These are phyloP conservation scores for Mustelus asterias DNA, from an alignment of 2,113 vertebrate genomes.

Conservation along the genomic window DNA sequence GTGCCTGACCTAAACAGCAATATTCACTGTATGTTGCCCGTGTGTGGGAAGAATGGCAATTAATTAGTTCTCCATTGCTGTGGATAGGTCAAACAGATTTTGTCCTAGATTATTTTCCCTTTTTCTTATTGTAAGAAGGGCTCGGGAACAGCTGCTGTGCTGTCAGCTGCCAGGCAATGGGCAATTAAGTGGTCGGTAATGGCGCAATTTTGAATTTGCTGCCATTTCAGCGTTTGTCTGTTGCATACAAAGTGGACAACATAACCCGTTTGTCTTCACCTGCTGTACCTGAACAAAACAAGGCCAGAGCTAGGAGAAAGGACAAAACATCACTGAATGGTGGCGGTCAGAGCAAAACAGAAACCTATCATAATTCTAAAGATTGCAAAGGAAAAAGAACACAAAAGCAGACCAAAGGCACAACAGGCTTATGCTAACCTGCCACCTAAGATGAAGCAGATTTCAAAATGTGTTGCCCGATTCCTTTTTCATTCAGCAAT, in stretches of 20 bases:
- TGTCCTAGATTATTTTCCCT: neutral
- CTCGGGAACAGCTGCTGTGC: neutral
- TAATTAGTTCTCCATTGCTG: neutral
- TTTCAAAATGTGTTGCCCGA: neutral
- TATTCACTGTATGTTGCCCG: neutral
- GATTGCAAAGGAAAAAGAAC: neutral
- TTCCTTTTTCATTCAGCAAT: neutral
- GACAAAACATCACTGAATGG: neutral
- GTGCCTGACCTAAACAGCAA: neutral
- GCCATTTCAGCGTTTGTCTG: neutral
- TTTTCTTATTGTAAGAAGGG: neutral
- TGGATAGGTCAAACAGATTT: neutral
- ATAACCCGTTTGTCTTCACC: neutral
- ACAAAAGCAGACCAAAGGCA: neutral
- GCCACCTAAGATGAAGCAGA: neutral
- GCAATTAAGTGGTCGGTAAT: neutral
- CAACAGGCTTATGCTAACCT: neutral
- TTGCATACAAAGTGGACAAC: neutral
- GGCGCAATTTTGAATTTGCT: neutral
- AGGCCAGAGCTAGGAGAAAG: neutral
- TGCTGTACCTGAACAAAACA: no score
- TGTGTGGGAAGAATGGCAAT: neutral
- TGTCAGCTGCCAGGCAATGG: neutral
- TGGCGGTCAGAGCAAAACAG: neutral
- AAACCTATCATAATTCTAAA: neutral